A percentile compares a stretch with the other conserved stretches of the same genome.
Evolutionary conservation across 2,888 invertebrate genomes (phyloP).

Genomic region (Carterocephalus palaemon): DNA sequence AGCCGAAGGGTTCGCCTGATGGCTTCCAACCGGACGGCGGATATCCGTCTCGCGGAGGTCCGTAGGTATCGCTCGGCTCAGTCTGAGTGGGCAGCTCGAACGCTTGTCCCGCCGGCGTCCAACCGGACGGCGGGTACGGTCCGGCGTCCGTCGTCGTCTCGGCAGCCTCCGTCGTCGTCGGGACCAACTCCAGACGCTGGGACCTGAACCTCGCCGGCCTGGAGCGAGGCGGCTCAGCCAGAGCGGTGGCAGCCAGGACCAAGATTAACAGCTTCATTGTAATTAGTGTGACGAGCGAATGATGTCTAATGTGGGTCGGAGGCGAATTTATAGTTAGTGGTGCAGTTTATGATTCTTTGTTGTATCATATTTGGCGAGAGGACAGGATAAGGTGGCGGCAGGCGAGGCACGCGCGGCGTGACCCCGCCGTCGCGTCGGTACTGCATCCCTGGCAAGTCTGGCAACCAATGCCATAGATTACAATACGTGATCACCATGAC

Average conservation of each 20-base stretch:
- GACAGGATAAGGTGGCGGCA: slow-evolving; percentile 42
- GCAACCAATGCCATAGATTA: too few species aligned
- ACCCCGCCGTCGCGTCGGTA: too few species aligned
- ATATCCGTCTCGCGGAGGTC: slow-evolving; percentile 51
- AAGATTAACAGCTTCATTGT: slow-evolving; percentile 59
- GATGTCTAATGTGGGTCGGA: slow-evolving; percentile 27
- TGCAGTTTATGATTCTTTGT: slow-evolving; percentile 36
- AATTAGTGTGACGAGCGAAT: slow-evolving; percentile 33
- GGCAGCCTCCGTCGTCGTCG: slow-evolving; percentile 63
- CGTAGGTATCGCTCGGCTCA: slow-evolving; percentile 44
- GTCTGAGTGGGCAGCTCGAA: slow-evolving; percentile 40
- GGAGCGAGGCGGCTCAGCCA: slow-evolving; percentile 70
- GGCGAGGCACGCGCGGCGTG: too few species aligned
- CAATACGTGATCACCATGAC: too few species aligned
- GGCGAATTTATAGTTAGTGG: slow-evolving; percentile 30
- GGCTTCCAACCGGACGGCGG: slow-evolving; percentile 71
- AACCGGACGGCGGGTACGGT: slow-evolving; percentile 61
- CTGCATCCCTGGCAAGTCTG: too few species aligned
- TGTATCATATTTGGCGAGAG: slow-evolving; percentile 41
- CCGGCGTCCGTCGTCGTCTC: slow-evolving; percentile 58
- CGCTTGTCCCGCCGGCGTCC: slow-evolving; percentile 51
- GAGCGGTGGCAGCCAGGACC: slow-evolving; percentile 46
- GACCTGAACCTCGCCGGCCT: slow-evolving; percentile 67
- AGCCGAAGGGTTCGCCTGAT: slow-evolving; percentile 54
- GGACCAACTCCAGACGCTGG: slow-evolving; percentile 67